Conservation (phyloP, 1,140 invertebrate genomes). For the Caenorhabditis tropicalis region DNA sequence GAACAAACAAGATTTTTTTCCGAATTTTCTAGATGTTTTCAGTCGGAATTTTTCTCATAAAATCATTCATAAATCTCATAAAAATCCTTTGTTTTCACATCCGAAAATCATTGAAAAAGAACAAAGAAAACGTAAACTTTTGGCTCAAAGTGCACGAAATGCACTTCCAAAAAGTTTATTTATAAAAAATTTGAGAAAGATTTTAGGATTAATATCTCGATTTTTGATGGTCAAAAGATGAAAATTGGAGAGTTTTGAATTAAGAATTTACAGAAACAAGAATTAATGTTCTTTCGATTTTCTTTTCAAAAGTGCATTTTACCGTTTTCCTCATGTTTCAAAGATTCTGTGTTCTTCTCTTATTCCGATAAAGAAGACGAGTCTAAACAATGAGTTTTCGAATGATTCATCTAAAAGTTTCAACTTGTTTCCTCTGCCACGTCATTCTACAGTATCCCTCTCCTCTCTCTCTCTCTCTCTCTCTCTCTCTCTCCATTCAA, state of each 20-base stretch:
- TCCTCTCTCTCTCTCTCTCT: not conserved
- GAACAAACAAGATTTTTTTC: no score
- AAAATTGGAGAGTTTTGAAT: no score
- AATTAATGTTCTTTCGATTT: not conserved
- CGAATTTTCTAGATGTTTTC: no score
- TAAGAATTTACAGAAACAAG: no score
- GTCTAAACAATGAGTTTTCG: not conserved
- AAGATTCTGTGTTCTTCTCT: no score
- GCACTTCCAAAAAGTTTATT: constrained; percentile 22
- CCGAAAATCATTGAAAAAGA: not conserved
- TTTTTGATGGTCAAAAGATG: constrained; percentile 25
- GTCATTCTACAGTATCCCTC: not conserved
- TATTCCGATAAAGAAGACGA: no score
- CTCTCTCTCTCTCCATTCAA: not conserved
- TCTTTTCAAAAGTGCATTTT: no score
- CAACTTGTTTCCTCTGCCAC: not conserved
- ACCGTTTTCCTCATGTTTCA: no score
- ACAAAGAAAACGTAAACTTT: constrained; percentile 27
- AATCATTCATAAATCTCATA: constrained; percentile 6
- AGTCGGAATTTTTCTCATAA: not conserved
- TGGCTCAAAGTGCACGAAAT: constrained; percentile 27
- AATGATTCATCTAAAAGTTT: not conserved
- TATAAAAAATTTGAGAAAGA: not conserved
- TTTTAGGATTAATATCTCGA: not conserved
- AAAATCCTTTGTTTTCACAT: constrained; percentile 1